Evolutionary conservation across 1,140 invertebrate species (phyloP).

Genomic region (Megalopta genalis): DNA sequence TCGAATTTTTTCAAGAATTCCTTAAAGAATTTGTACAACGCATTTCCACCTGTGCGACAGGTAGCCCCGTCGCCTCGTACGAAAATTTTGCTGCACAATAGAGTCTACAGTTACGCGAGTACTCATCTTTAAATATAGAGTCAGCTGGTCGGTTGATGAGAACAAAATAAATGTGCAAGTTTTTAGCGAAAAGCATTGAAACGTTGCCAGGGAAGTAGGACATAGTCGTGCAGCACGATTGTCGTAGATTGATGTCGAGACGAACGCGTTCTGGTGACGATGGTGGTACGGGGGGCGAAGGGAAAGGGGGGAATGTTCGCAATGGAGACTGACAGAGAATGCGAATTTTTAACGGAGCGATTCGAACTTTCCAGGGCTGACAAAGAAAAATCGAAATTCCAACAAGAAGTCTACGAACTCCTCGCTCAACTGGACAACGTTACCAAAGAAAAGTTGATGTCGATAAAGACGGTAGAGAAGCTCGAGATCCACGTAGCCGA

Average conservation of each 20-base stretch:
- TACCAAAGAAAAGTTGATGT: conserved; percentile 94
- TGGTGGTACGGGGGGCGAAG: not conserved
- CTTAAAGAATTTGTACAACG: too few species aligned
- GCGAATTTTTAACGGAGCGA: not conserved
- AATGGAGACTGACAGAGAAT: not conserved
- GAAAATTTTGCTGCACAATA: too few species aligned
- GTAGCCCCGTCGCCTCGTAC: too few species aligned
- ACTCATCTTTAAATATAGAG: too few species aligned
- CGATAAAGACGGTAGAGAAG: conserved; percentile 93
- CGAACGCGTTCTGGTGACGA: not conserved
- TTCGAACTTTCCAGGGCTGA: conserved; percentile 86
- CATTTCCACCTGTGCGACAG: too few species aligned
- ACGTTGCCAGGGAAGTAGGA: not conserved
- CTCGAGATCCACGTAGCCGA: conserved; percentile 94
- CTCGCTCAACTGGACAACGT: conserved; percentile 94
- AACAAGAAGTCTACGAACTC: conserved; percentile 97
- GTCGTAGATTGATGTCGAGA: not conserved
- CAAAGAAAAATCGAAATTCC: conserved; percentile 97
- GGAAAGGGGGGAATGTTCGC: not conserved
- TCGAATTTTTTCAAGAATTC: too few species aligned
- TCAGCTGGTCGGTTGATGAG: not conserved
- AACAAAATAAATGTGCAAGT: not conserved
- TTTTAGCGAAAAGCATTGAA: not conserved
- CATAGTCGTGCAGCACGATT: not conserved
- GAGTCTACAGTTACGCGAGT: too few species aligned